A percentile compares a stretch with the other conserved stretches of the same genome.
phyloP scores from a whole-genome alignment of 2,797 vertebrate genomes.

The Acrocephalus scirpaceus region DNA sequence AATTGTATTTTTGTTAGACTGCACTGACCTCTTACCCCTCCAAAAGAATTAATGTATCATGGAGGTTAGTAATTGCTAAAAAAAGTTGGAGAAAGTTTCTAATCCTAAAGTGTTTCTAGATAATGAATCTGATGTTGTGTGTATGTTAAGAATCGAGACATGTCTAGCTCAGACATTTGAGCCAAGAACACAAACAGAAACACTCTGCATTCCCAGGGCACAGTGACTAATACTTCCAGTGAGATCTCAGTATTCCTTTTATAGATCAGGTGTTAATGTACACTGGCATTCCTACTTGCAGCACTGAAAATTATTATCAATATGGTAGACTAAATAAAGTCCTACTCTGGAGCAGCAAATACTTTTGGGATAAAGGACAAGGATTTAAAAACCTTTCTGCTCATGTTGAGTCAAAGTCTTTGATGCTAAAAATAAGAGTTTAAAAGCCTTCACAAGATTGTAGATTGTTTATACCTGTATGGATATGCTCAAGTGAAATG shows the following conservation, averaged over 20 bases:
- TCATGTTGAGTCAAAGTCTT: slow-evolving; percentile 67
- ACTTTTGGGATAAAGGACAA: slow-evolving; percentile 46
- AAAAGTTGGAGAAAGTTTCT: slow-evolving; percentile 6
- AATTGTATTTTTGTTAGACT: neutral
- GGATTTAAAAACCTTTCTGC: slow-evolving; percentile 76
- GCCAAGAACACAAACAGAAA: slow-evolving; percentile 60
- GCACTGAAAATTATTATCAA: slow-evolving; percentile 77
- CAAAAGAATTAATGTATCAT: neutral
- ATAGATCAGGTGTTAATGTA: slow-evolving; percentile 84
- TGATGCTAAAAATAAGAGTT: slow-evolving; percentile 68
- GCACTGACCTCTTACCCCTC: neutral
- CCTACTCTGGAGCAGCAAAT: slow-evolving; percentile 66
- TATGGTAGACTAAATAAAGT: slow-evolving; percentile 71
- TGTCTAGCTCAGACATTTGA: slow-evolving; percentile 56
- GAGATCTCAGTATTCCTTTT: slow-evolving; percentile 78
- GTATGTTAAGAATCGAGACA: slow-evolving; percentile 67
- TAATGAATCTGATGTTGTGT: slow-evolving; percentile 22
- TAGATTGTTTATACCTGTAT: slow-evolving; percentile 1
- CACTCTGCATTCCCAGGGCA: slow-evolving; percentile 64
- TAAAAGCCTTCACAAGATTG: slow-evolving; percentile 15
- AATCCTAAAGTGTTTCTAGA: neutral
- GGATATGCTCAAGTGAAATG: neutral
- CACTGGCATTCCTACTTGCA: slow-evolving; percentile 76
- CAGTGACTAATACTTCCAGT: slow-evolving; percentile 74
- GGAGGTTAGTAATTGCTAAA: neutral